Evolutionary conservation across 2,888 invertebrate genomes (phyloP).

Genomic region (Brachypterus glaber): DNA sequence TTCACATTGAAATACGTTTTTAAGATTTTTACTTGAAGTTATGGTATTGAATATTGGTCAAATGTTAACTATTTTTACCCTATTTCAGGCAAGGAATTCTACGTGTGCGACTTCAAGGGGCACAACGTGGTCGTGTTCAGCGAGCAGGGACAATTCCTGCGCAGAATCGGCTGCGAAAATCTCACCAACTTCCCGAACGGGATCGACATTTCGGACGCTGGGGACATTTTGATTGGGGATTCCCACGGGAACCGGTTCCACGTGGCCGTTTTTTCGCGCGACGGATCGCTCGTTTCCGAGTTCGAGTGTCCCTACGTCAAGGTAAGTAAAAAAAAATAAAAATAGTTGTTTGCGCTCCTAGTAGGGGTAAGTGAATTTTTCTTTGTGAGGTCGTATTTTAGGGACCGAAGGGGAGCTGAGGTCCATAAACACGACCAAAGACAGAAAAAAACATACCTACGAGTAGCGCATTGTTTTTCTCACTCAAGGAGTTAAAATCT

Average conservation of each 20-base stretch:
- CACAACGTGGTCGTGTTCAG: constrained; percentile 95
- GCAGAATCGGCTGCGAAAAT: constrained; percentile 90
- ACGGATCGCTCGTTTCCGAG: constrained; percentile 78
- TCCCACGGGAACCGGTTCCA: constrained; percentile 97
- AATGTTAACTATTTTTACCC: constrained; percentile 13
- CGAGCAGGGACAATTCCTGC: constrained; percentile 82
- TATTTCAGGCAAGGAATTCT: constrained; percentile 74
- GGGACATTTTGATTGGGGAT: constrained; percentile 93
- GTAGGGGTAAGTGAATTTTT: too few species aligned
- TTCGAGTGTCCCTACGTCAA: constrained; percentile 97
- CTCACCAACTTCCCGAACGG: constrained; percentile 97
- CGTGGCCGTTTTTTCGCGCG: constrained; percentile 88
- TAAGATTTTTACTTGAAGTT: too few species aligned
- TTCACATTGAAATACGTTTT: too few species aligned
- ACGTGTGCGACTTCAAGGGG: constrained; percentile 96
- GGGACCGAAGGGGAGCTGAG: too few species aligned
- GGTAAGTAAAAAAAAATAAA: constrained; percentile 57
- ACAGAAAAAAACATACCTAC: too few species aligned
- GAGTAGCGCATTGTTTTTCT: too few species aligned
- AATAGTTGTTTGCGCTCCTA: too few species aligned
- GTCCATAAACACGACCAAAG: too few species aligned
- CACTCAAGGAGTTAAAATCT: too few species aligned
- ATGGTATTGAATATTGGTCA: too few species aligned
- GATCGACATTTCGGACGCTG: constrained; percentile 94
- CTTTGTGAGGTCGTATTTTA: too few species aligned